phyloP scores from a whole-genome alignment of 2,113 vertebrate species.

The Aplodontia rufa region DNA sequence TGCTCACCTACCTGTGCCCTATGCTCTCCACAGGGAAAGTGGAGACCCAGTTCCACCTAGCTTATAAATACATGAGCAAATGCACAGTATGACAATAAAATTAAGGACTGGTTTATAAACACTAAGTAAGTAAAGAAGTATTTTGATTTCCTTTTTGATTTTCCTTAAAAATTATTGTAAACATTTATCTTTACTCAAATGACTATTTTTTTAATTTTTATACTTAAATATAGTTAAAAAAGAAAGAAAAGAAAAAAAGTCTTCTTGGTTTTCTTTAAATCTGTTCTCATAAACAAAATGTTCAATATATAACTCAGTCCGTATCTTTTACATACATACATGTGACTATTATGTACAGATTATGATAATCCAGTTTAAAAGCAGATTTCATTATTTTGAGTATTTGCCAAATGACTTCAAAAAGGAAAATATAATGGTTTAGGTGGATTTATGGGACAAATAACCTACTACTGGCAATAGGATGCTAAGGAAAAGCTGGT shows the following conservation, averaged over 20 bases:
- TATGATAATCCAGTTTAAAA: conserved; percentile 50
- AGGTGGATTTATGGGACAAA: conserved; percentile 69
- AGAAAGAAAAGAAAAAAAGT: neutral
- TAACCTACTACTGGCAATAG: conserved; percentile 67
- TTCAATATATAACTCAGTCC: conserved; percentile 3
- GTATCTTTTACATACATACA: conserved; percentile 31
- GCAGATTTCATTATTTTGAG: conserved; percentile 50
- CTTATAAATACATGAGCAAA: neutral
- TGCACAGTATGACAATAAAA: neutral
- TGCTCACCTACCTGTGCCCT: neutral
- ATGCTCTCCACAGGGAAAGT: neutral
- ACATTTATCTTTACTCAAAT: neutral
- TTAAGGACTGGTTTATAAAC: neutral
- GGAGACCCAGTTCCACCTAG: neutral
- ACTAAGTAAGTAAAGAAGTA: neutral
- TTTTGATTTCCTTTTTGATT: neutral
- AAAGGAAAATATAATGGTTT: conserved; percentile 15
- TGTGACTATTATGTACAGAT: neutral
- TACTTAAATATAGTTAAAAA: conserved; percentile 8
- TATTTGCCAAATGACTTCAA: conserved; percentile 63
- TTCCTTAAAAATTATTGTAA: neutral
- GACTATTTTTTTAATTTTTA: neutral
- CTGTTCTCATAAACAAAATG: neutral
- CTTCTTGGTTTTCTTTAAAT: neutral
- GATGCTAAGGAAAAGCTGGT: conserved; percentile 78